Evolutionary conservation across 2,113 vertebrate genomes (phyloP).

Genomic region (Ranitomeya variabilis): DNA sequence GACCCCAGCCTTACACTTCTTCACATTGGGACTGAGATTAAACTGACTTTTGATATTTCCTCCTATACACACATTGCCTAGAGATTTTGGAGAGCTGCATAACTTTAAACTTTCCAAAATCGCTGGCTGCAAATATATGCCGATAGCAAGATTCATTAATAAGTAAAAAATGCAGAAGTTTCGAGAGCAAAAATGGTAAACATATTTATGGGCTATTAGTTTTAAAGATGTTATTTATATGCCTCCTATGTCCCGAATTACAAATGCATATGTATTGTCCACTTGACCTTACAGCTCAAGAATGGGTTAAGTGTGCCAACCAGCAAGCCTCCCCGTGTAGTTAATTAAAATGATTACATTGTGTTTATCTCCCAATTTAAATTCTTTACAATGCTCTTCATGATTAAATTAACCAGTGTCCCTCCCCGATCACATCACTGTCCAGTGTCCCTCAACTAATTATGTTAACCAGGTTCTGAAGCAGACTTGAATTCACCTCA

Average conservation of each 20-base stretch:
- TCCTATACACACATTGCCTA: neutral
- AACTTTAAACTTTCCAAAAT: neutral
- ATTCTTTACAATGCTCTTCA: conserved; percentile 7
- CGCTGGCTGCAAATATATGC: neutral
- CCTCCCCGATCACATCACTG: neutral
- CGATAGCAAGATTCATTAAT: neutral
- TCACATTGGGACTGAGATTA: too few relatives aligned
- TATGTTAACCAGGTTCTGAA: conserved; percentile 12
- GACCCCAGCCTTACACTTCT: too few relatives aligned
- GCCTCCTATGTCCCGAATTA: neutral
- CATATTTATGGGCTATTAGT: conserved; percentile 3
- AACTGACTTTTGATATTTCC: neutral
- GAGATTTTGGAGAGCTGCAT: neutral
- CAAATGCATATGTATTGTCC: neutral
- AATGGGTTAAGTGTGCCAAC: neutral
- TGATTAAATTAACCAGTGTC: neutral
- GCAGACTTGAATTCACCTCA: neutral
- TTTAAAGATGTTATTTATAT: neutral
- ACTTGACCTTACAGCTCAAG: neutral
- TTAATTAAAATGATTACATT: conserved; percentile 3
- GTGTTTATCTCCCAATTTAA: conserved; percentile 12
- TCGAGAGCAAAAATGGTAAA: neutral
- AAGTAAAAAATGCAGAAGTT: neutral
- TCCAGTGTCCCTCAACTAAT: conserved; percentile 6
- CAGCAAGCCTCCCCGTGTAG: neutral